Base-by-base conservation (phyloP, 2,888 invertebrate genomes). In the Agonum fuliginosum region DNA sequence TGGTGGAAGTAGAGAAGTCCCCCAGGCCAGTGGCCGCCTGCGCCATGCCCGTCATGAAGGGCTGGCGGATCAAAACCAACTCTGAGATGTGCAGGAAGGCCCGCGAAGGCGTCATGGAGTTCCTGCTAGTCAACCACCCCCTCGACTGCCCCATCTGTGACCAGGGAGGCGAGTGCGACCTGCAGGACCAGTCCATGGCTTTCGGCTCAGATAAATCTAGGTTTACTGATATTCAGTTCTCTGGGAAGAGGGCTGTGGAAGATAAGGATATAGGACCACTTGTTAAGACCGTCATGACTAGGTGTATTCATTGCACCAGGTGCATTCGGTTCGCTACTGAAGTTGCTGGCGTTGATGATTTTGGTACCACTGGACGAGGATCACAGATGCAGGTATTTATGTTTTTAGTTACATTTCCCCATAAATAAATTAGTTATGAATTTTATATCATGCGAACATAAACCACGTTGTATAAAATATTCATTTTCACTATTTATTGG, bases 11-110 rank as follows among this genome's bases (percentile, higher is more conserved):
- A 8, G 99, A 99, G 86, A 98, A 97, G 86, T 97, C 98, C 46
- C 94, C 97, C 0, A 98, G 99, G 90, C 99, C 99, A 0, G 96
- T 98, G 0, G 99, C 99, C 5, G 98, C 99, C 0, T 99, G 99
- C 87, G 99, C 99, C 10, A 99, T 99, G 99, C 99, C 99, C 0
- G 99, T 99, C 0, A 98, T 99, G 98, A 99, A 99, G 87, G 99
- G 99, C n/a, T 97, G 97, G 99, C 92, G 95, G 81, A 93, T 99
- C 17, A 99, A 99, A 87, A 99, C 99, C 17, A 95, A 99, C 86
- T 99, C 99, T 0, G 97, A 97, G 82, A 90, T 98, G 88, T 97
- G 87, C 0, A 86, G 85, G 43, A 89, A 86, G 80, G 94, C 93
- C 19, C 88, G 93, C 74, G 93, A 92, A 85, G 96, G 99, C 82